Evolutionary conservation across 2,113 vertebrate genomes (phyloP), one percentile per base, ranked within the genome.

Genomic region (Sylvia atricapilla): DNA sequence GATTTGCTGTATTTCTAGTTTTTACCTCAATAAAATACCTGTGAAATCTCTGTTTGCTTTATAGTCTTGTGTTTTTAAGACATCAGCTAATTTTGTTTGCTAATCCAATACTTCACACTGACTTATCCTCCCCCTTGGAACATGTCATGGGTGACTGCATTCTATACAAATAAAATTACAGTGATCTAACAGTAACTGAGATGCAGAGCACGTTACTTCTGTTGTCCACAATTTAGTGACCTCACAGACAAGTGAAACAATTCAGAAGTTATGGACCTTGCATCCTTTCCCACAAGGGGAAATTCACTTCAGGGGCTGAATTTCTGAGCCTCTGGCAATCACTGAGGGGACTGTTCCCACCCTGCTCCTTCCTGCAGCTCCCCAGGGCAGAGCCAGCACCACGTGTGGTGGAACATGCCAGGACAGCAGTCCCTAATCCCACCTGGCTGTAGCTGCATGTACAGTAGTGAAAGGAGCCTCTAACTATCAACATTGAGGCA

Each of bases 391-490:
- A 49, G 12, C 22, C 62, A 79, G 44, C 44, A 9, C 1, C 49
- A 11, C 1, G 0, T 5, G 59, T 24, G 55, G 25, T 37, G 50
- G 47, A 59, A 35, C 37, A 19, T 0, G 77, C 27, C 35, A 30
- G 52, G 44, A 75, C 6, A 67, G 56, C 13, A 3, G 4, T 9
- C 53, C 86, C 44, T 44, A 30, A 83, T 55, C 27, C 28, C 43
- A 35, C 8, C 21, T 39, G 86, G 15, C 63, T 47, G 19, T 10
- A 56, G 55, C 55, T 56, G 46, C 47, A 37, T 4, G 30, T 41
- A 4, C 35, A 64, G 37, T 3, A 64, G 44, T 3, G 18, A 67
- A 63, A 77, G 49, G 15, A 87, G 41, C 39, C 62, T 43, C 0
- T 9, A 76, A 39, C 33, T 30, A 28, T 16, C 24, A 35, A 16